Percentiles rank a stretch among this genome's conserved stretches.
Conservation (phyloP, 2,888 invertebrate species). For the Fragum fragum region DNA sequence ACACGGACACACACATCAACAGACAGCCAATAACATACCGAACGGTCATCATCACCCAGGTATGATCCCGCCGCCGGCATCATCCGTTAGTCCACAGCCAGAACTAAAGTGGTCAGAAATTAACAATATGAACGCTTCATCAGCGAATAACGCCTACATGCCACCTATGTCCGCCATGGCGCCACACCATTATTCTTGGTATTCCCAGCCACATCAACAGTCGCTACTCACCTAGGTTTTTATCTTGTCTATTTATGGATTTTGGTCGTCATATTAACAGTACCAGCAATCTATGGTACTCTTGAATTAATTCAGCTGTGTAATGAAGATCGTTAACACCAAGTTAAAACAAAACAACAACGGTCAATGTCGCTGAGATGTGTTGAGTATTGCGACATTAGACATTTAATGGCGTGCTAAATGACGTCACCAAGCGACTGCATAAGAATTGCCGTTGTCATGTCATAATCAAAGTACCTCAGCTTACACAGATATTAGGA, state of each 20-base stretch:
- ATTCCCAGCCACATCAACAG: conserved; percentile 75
- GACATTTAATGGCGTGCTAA: neutral
- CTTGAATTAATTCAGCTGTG: neutral
- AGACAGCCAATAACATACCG: conserved; percentile 61
- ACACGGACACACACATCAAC: conserved; percentile 69
- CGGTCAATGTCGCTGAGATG: neutral
- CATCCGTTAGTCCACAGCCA: conserved; percentile 77
- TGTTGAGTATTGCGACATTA: neutral
- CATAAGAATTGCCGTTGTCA: neutral
- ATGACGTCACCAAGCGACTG: conserved; percentile 15
- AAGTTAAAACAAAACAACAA: neutral
- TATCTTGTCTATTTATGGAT: conserved; percentile 17
- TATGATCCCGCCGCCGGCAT: conserved; percentile 74
- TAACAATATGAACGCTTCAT: conserved; percentile 67
- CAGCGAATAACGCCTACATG: conserved; percentile 75
- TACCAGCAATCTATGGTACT: neutral
- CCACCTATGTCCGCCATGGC: conserved; percentile 74
- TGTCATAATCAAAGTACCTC: conserved; percentile 16
- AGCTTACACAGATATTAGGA: neutral
- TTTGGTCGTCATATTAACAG: conserved; percentile 18
- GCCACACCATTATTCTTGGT: conserved; percentile 76
- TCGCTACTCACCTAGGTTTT: conserved; percentile 69
- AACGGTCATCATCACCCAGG: conserved; percentile 63
- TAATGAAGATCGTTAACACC: neutral
- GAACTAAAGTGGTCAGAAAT: conserved; percentile 74